phyloP scores from a whole-genome alignment of 2,113 vertebrate genomes.

The human (Homo sapiens) region GRCh38 chrX:138899001-138899500 shows the following conservation, averaged over 20 bases:
- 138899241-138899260: slow-evolving; percentile 38
- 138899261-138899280: slow-evolving; percentile 51
- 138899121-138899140: neutral
- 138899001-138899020: neutral
- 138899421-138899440: neutral
- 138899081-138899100: neutral
- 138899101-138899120: neutral
- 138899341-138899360: neutral
- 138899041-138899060: neutral
- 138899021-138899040: neutral
- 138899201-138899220: neutral
- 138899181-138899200: neutral
- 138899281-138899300: slow-evolving; percentile 31
- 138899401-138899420: neutral
- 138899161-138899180: neutral
- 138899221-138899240: slow-evolving; percentile 66
- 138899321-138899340: neutral
- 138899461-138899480: neutral
- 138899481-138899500: neutral
- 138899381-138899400: neutral
- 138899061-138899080: neutral
- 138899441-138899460: neutral
- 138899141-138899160: slow-evolving; percentile 11
- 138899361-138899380: neutral
- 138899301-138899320: slow-evolving; percentile 32